Evolutionary conservation across 2,113 vertebrate genomes (phyloP).

Genomic region (Tautogolabrus adspersus): DNA sequence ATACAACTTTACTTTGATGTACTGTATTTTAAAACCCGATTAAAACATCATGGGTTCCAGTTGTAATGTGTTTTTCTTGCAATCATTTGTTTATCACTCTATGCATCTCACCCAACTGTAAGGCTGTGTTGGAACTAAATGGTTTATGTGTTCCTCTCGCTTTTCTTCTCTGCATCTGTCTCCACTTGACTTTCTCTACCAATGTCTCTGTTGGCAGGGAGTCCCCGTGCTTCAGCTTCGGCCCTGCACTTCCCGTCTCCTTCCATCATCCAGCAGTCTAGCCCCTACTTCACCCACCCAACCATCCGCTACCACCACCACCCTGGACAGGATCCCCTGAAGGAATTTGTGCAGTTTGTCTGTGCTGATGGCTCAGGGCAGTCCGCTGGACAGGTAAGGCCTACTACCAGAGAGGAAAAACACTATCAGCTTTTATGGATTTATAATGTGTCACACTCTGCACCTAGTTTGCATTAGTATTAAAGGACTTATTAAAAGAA

Average conservation of each 20-base stretch:
- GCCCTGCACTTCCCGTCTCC: slow-evolving; percentile 97
- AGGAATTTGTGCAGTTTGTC: slow-evolving; percentile 97
- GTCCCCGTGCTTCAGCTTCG: slow-evolving; percentile 94
- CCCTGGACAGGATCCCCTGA: slow-evolving; percentile 93
- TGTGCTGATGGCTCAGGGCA: slow-evolving; percentile 95
- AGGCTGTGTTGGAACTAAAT: neutral
- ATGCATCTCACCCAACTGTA: slow-evolving; percentile 22
- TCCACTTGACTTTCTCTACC: slow-evolving; percentile 25
- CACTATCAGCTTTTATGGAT: neutral
- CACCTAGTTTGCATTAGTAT: neutral
- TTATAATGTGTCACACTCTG: neutral
- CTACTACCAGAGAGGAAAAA: neutral
- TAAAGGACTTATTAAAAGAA: neutral
- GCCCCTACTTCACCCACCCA: slow-evolving; percentile 96
- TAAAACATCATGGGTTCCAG: slow-evolving; percentile 26
- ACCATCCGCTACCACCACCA: slow-evolving; percentile 98
- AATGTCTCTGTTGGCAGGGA: slow-evolving; percentile 83
- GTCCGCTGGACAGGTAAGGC: slow-evolving; percentile 91
- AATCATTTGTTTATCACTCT: slow-evolving; percentile 14
- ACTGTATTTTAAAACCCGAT: slow-evolving; percentile 29
- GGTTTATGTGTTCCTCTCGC: slow-evolving; percentile 5
- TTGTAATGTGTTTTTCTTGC: slow-evolving; percentile 9
- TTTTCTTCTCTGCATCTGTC: neutral
- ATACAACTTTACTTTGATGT: slow-evolving; percentile 34
- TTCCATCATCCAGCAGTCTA: slow-evolving; percentile 98